A percentile compares a stretch with the other conserved stretches of the same genome.
Conservation (phyloP, 2,113 vertebrate genomes). For the Malurus alboscapulatus region DNA sequence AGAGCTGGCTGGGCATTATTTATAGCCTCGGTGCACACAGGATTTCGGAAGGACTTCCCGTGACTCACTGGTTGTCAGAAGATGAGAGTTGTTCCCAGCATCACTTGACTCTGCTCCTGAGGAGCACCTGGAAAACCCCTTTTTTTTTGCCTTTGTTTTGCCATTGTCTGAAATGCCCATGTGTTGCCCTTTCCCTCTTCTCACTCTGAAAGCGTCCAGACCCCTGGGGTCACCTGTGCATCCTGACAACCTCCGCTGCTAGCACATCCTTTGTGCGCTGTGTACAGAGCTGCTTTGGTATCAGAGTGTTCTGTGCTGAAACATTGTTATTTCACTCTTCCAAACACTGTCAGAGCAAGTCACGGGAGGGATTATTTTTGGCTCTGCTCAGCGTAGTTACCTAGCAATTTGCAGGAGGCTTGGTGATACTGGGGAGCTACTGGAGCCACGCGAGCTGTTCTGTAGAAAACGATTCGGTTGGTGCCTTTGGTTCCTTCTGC, state of each 20-base stretch:
- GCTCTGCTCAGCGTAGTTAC: constrained; percentile 24
- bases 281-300: not conserved
- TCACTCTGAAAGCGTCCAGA: not conserved
- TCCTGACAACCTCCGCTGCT: not conserved
- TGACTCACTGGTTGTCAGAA: not conserved
- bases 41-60: not conserved
- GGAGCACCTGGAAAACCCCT: not conserved
- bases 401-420: constrained; percentile 36
- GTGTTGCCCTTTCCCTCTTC: not conserved
- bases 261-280: fast-evolving
- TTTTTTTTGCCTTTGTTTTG: not conserved
- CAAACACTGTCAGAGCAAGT: not conserved
- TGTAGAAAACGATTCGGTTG: not conserved
- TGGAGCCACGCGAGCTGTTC: not conserved
- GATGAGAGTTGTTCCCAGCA: fast-evolving
- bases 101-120: fast-evolving
- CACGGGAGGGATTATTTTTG: constrained; percentile 31
- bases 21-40: not conserved
- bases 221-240: not conserved
- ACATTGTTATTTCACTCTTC: not conserved
- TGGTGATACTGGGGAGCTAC: not conserved
- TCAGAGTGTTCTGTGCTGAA: not conserved
- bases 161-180: fast-evolving
- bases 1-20: not conserved
- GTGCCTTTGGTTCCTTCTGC: constrained; percentile 20